Evolutionary conservation across 1,140 invertebrate genomes (phyloP).

Genomic region (Drosophila lowei): DNA sequence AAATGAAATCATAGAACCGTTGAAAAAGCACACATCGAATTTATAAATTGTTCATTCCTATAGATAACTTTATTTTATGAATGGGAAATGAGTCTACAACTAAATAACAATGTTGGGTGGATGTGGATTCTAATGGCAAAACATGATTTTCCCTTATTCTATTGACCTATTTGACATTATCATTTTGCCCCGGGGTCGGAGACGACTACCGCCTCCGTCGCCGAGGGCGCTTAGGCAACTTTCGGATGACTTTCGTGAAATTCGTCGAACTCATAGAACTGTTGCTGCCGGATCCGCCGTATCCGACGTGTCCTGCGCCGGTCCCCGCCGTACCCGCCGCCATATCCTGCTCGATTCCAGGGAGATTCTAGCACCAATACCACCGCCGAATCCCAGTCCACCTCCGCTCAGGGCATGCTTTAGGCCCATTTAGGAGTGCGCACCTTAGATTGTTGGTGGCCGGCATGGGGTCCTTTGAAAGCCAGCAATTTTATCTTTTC

Average conservation of each 20-base stretch:
- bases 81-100: constrained; percentile 45
- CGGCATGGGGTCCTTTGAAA: constrained; percentile 65
- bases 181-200: constrained; percentile 77
- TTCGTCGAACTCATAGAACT: constrained; percentile 65
- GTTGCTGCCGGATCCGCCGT: constrained; percentile 43
- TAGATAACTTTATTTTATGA: constrained; percentile 10
- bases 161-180: not conserved
- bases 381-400: constrained; percentile 20
- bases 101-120: constrained; percentile 49
- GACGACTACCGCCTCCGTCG: constrained; percentile 28
- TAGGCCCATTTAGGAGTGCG: constrained; percentile 57
- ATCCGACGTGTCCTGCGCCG: constrained; percentile 15
- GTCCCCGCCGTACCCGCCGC: constrained; percentile 48
- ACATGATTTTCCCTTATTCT: constrained; percentile 13
- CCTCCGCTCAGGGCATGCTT: constrained; percentile 54
- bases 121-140: constrained; percentile 42
- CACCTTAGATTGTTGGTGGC: too few relatives aligned
- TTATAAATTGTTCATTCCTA: not conserved
- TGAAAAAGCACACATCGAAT: not conserved
- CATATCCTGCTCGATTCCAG: constrained; percentile 21
- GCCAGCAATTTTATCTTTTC: constrained; percentile 66
- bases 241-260: constrained; percentile 53
- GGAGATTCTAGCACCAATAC: not conserved
- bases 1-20: not conserved
- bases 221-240: constrained; percentile 62